phyloP scores from a whole-genome alignment of 2,797 vertebrate species.

The Cheirogaleus major region DNA sequence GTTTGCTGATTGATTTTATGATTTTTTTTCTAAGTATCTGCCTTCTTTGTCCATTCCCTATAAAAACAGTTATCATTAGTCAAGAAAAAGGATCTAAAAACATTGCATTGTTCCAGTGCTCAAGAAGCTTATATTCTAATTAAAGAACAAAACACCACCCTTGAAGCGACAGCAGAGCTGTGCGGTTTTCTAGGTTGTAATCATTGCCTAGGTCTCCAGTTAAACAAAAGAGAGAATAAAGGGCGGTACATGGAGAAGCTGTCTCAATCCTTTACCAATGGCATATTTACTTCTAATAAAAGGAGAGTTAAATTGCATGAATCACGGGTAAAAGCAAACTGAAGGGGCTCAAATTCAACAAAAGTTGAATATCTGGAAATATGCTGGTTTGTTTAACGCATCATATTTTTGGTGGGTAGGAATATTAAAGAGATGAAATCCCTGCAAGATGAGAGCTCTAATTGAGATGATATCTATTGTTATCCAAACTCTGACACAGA shows the following conservation, averaged over 20 bases:
- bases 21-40: not conserved
- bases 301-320: not conserved
- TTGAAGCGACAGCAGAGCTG: conserved; percentile 4
- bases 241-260: not conserved
- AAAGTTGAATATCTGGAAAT: not conserved
- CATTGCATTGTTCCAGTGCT: conserved; percentile 8
- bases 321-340: not conserved
- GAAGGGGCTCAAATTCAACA: not conserved
- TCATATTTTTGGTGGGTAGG: not conserved
- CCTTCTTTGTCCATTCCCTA: not conserved
- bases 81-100: conserved; percentile 2
- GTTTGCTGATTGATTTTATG: not conserved
- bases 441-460: not conserved
- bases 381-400: not conserved
- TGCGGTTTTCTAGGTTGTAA: conserved; percentile 10
- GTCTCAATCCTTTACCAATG: not conserved
- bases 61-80: conserved; percentile 29
- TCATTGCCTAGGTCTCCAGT: conserved; percentile 1
- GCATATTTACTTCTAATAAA: not conserved
- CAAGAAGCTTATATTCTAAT: conserved; percentile 66
- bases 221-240: conserved; percentile 26
- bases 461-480: not conserved
- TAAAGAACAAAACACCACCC: conserved; percentile 61
- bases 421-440: not conserved
- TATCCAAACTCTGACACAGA: not conserved